Conservation (phyloP, 2,797 vertebrate genomes). For the Macrochelys suwanniensis region DNA sequence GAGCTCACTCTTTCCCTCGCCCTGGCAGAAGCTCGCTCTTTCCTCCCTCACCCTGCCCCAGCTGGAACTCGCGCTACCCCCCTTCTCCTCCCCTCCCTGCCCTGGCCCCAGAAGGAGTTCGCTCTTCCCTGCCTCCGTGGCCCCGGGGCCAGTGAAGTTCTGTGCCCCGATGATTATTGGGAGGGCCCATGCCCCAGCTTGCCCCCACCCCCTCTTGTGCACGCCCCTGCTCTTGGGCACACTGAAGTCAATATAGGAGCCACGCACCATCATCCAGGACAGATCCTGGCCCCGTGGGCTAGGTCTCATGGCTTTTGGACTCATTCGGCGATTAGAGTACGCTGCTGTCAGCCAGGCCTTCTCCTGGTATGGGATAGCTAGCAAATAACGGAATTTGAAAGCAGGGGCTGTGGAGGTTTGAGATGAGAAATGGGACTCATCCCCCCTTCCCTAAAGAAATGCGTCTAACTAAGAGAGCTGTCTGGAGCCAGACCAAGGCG, state of each 20-base stretch:
- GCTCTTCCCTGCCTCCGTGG: too few relatives aligned
- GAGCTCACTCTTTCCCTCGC: too few relatives aligned
- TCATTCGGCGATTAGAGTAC: too few relatives aligned
- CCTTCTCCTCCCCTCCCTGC: too few relatives aligned
- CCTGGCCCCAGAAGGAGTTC: accelerated
- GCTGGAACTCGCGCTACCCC: too few relatives aligned
- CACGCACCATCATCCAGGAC: not conserved
- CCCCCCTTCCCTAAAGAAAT: not conserved
- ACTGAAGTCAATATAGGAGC: not conserved
- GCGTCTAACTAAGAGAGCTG: not conserved
- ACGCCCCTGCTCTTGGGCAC: not conserved
- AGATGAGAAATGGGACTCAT: not conserved
- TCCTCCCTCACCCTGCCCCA: too few relatives aligned
- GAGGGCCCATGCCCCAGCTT: too few relatives aligned
- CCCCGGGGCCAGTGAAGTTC: too few relatives aligned
- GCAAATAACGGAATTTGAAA: not conserved
- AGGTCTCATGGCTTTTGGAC: not conserved
- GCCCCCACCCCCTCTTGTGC: too few relatives aligned
- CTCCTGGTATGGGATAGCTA: too few relatives aligned
- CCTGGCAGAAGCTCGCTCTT: too few relatives aligned
- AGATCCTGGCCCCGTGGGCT: not conserved
- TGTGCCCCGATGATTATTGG: too few relatives aligned
- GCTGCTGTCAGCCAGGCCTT: not conserved
- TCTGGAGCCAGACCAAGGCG: not conserved
- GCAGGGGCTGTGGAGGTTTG: not conserved